Percentiles rank a stretch among this genome's conserved stretches.
phyloP scores from a whole-genome alignment of 92 coral and sea anemone species.

The Pocillopora grandis region DNA sequence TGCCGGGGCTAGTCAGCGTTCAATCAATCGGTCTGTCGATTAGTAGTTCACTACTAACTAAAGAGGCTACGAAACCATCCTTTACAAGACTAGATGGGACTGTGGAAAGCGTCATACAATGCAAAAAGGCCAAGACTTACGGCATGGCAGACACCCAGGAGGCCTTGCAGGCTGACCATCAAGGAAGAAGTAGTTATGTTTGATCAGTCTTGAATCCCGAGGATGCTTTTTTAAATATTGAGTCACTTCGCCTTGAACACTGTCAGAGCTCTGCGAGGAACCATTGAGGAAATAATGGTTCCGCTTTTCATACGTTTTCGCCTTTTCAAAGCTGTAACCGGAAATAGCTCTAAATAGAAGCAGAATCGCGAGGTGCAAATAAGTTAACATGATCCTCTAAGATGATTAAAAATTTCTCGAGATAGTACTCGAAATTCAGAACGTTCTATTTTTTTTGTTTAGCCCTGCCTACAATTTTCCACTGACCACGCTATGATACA shows the following conservation, averaged over 20 bases:
- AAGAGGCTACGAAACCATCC: no score
- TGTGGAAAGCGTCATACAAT: neutral
- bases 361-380: neutral
- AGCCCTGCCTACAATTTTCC: no score
- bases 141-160: constrained; percentile 23
- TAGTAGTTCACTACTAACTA: neutral
- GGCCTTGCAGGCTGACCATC: constrained; percentile 17
- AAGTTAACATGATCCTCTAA: neutral
- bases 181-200: constrained; percentile 22
- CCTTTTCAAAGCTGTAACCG: neutral
- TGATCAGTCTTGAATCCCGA: constrained; percentile 2
- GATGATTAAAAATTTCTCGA: neutral
- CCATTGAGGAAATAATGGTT: neutral
- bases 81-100: no score
- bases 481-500: no score
- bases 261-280: neutral
- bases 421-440: no score
- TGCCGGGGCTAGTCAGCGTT: neutral
- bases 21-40: neutral
- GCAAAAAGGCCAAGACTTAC: neutral
- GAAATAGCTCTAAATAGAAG: neutral
- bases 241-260: neutral
- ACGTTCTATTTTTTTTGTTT: no score
- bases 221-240: neutral
- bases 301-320: neutral